Conservation (phyloP, 1,140 invertebrate species). For the Nasonia giraulti region DNA sequence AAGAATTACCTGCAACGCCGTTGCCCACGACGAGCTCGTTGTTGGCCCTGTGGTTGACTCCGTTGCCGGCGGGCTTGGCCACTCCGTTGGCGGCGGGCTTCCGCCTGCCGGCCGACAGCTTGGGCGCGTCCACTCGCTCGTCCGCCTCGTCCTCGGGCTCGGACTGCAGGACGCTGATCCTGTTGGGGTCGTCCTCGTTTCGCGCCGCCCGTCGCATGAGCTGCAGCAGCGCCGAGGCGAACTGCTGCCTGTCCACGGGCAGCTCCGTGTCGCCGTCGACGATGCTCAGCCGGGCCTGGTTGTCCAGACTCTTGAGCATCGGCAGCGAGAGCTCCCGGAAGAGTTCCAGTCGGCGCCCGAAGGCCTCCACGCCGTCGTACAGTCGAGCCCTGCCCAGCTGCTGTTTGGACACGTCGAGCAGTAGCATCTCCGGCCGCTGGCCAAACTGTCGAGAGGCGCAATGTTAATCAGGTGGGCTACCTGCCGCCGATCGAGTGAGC, state of each 20-base stretch:
- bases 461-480: no score
- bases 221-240: conserved; percentile 80
- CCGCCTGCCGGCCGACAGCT: conserved; percentile 54
- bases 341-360: conserved; percentile 85
- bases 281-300: conserved; percentile 84
- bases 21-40: conserved; percentile 22
- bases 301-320: conserved; percentile 89
- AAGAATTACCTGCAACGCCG: conserved; percentile 40
- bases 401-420: conserved; percentile 90
- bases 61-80: conserved; percentile 62
- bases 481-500: no score
- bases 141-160: conserved; percentile 41
- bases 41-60: conserved; percentile 31
- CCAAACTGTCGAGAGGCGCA: conserved; percentile 77
- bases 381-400: conserved; percentile 86
- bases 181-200: conserved; percentile 65
- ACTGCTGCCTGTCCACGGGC: conserved; percentile 83
- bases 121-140: no score
- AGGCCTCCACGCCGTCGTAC: conserved; percentile 90
- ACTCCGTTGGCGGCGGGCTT: conserved; percentile 64
- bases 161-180: conserved; percentile 50
- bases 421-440: conserved; percentile 82
- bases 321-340: conserved; percentile 91
- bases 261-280: conserved; percentile 88
- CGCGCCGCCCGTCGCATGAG: conserved; percentile 75